These are phyloP conservation scores for Callitettix versicolor DNA, from an alignment of 1,140 invertebrate species.

Conservation along the genomic window DNA sequence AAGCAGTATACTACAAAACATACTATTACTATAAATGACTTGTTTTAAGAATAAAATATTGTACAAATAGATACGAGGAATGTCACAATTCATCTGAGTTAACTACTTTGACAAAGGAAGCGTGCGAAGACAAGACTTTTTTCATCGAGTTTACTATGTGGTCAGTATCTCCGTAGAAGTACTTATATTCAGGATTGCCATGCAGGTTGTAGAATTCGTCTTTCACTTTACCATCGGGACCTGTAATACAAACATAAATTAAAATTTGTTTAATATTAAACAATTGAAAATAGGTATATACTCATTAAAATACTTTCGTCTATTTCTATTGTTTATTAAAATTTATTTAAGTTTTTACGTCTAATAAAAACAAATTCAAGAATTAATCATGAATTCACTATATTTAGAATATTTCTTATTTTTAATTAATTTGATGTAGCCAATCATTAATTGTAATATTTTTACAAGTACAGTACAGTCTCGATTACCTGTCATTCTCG, in stretches of 20 bases:
- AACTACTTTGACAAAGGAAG: not conserved
- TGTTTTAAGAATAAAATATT: too few species aligned
- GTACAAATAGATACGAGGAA: too few species aligned
- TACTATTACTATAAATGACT: too few species aligned
- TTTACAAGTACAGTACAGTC: not conserved
- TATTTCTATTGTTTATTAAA: not conserved
- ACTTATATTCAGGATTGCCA: conserved; percentile 45
- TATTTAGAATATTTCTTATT: not conserved
- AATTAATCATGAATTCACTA: not conserved
- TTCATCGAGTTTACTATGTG: conserved; percentile 41
- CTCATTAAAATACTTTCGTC: not conserved
- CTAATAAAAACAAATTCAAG: not conserved
- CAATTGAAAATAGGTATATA: not conserved
- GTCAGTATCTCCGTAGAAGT: conserved; percentile 43
- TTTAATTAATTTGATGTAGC: not conserved
- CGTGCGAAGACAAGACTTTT: conserved; percentile 18
- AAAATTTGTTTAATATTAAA: conserved; percentile 7
- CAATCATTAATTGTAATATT: not conserved
- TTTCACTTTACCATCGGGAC: conserved; percentile 38
- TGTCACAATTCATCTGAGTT: conserved; percentile 6
- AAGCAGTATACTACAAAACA: too few species aligned
- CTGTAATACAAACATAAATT: conserved; percentile 24
- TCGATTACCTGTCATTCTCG: too few species aligned
- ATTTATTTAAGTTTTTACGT: not conserved
- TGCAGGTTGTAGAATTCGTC: conserved; percentile 41